Evolutionary conservation across 2,797 vertebrate species (phyloP).

Genomic region (Poeciliopsis turneri): DNA sequence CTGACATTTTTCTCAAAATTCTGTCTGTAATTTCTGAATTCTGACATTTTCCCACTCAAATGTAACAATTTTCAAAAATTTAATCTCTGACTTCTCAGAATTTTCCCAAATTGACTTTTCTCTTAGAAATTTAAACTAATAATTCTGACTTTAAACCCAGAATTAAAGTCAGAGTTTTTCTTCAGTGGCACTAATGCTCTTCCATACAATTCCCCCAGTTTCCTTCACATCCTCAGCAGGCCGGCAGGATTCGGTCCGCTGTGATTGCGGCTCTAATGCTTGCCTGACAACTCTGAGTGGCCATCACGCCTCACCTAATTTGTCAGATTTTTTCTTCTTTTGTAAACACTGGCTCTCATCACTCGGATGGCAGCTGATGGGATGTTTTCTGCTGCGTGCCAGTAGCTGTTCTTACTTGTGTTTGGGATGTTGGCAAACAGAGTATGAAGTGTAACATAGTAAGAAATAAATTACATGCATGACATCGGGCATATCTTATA

Average conservation of each 20-base stretch:
- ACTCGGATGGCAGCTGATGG: constrained; percentile 36
- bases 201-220: neutral
- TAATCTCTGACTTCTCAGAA: too few relatives aligned
- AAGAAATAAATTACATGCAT: neutral
- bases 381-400: constrained; percentile 37
- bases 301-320: constrained; percentile 61
- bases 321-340: constrained; percentile 60
- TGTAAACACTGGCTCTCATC: constrained; percentile 63
- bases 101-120: too few relatives aligned
- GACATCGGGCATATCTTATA: neutral
- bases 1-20: too few relatives aligned
- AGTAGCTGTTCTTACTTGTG: constrained; percentile 22
- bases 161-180: too few relatives aligned
- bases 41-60: too few relatives aligned
- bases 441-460: neutral
- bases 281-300: constrained; percentile 74
- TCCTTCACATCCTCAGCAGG: constrained; percentile 29
- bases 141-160: too few relatives aligned
- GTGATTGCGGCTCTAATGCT: constrained; percentile 60
- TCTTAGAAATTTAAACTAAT: too few relatives aligned
- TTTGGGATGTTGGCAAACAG: constrained; percentile 9
- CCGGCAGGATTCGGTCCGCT: constrained; percentile 38
- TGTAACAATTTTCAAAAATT: too few relatives aligned
- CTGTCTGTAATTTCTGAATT: too few relatives aligned
- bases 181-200: too few relatives aligned